Conservation (phyloP, 2,797 vertebrate species). For the Hypotaenidia okinawae region DNA sequence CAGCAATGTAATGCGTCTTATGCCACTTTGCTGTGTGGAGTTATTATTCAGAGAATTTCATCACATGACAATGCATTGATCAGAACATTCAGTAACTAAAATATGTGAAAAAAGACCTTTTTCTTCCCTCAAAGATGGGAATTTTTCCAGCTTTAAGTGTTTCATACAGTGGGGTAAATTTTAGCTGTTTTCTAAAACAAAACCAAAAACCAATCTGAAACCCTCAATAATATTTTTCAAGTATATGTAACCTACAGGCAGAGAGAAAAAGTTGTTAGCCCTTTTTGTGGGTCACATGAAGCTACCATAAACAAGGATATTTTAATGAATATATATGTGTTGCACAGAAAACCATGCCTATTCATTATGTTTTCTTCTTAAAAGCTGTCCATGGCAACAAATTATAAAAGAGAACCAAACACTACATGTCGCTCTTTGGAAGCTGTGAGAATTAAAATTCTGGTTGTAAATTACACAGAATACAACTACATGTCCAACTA, state of each 20-base stretch:
- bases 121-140: not conserved
- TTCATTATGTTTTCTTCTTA: not conserved
- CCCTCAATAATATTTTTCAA: not conserved
- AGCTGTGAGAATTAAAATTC: not conserved
- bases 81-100: not conserved
- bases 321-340: not conserved
- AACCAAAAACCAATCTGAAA: not conserved
- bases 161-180: not conserved
- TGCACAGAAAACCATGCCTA: not conserved
- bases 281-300: not conserved
- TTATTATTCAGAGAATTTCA: not conserved
- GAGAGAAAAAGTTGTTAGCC: not conserved
- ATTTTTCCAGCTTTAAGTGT: not conserved
- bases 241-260: not conserved
- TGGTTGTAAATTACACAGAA: not conserved
- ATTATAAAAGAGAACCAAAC: not conserved
- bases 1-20: not conserved
- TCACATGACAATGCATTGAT: not conserved
- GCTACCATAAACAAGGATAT: not conserved
- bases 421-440: not conserved
- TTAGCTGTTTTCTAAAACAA: not conserved
- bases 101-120: not conserved
- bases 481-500: not conserved
- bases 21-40: not conserved
- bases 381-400: not conserved